phyloP scores from a whole-genome alignment of 2,113 vertebrate genomes.

The Alligator mississippiensis region DNA sequence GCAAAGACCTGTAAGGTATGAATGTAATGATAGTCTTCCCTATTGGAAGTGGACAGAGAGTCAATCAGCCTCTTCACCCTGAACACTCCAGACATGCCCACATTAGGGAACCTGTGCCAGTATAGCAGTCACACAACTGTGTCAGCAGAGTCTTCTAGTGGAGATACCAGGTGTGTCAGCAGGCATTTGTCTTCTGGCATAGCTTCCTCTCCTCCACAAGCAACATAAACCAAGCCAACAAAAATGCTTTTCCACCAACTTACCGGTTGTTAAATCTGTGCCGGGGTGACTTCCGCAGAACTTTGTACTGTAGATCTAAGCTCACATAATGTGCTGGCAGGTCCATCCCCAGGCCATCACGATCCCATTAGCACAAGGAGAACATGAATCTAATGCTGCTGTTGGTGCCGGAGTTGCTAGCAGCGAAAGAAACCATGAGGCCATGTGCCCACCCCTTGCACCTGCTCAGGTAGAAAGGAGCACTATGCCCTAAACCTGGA shows the following conservation, averaged over 20 bases:
- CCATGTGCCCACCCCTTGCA: neutral
- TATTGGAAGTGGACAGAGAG: neutral
- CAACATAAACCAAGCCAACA: neutral
- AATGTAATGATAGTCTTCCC: neutral
- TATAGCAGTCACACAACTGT: neutral
- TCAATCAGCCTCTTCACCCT: neutral
- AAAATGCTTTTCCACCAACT: neutral
- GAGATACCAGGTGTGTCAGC: neutral
- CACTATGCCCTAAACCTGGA: neutral
- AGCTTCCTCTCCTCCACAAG: neutral
- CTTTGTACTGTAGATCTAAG: too few species aligned
- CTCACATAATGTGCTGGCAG: too few species aligned
- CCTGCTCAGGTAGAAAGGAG: neutral
- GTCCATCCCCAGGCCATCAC: neutral
- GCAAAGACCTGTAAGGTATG: neutral
- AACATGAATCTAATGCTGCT: neutral
- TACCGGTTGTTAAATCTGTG: neutral
- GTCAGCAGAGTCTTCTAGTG: neutral
- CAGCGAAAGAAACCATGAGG: neutral
- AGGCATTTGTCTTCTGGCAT: neutral
- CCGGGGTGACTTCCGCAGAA: neutral
- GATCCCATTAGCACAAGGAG: neutral
- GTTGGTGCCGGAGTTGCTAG: neutral
- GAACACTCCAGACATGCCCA: neutral
- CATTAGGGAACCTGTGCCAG: neutral